phyloP scores from a whole-genome alignment of 1,140 invertebrate genomes.

The Euborellia annulipes region DNA sequence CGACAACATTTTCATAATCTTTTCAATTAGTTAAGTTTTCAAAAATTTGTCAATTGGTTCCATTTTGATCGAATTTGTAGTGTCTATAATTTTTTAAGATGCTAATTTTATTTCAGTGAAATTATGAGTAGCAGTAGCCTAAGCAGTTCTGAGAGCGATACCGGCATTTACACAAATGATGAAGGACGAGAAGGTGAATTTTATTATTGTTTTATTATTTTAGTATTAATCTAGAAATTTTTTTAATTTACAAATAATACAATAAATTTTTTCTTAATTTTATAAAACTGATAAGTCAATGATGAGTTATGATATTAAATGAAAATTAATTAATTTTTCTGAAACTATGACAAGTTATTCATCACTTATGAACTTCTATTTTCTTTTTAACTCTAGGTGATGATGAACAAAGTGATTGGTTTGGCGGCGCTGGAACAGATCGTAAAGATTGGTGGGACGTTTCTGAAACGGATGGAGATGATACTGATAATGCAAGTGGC shows the following conservation, averaged over 20 bases:
- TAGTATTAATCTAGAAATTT: constrained; percentile 4
- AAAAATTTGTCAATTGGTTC: neutral
- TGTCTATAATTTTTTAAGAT: too few species aligned
- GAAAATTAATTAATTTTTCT: neutral
- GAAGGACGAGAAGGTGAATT: constrained; percentile 44
- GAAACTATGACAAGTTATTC: too few species aligned
- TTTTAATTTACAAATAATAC: neutral
- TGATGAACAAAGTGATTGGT: constrained; percentile 88
- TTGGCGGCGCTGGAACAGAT: constrained; percentile 37
- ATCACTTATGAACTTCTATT: neutral
- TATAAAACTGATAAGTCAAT: neutral
- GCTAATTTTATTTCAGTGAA: too few species aligned
- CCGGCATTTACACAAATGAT: constrained; percentile 44
- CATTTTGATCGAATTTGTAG: constrained; percentile 12
- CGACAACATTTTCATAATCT: neutral
- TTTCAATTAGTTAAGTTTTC: neutral
- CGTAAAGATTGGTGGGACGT: constrained; percentile 32
- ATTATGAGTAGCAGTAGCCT: constrained; percentile 33
- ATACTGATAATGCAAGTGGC: too few species aligned
- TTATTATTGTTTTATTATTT: constrained; percentile 4
- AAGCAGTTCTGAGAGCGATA: constrained; percentile 44
- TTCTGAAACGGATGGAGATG: too few species aligned
- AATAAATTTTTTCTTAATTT: constrained; percentile 8
- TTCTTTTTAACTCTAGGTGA: constrained; percentile 39
- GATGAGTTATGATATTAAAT: neutral